phyloP scores from a whole-genome alignment of 2,113 vertebrate species.

The Tragelaphus strepsiceros region DNA sequence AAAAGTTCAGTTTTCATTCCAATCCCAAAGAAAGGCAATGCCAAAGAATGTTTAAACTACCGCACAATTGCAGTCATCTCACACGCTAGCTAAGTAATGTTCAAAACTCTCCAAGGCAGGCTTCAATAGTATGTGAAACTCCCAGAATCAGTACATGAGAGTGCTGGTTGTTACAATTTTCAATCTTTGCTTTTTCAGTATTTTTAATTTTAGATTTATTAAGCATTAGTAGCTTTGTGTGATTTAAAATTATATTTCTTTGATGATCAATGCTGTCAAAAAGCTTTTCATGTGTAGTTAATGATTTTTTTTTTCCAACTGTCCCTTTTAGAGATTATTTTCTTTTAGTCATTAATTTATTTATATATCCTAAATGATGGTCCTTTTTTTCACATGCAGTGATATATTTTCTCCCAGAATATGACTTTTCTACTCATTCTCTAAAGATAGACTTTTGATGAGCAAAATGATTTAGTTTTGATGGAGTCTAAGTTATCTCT shows the following conservation, averaged over 20 bases:
- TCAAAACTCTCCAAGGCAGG: background rate
- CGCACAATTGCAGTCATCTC: accelerated
- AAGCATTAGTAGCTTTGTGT: background rate
- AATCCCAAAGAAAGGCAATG: background rate
- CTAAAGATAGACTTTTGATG: background rate
- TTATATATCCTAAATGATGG: background rate
- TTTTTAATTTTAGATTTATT: background rate
- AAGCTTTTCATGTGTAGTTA: background rate
- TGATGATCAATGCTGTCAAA: background rate
- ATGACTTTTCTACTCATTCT: background rate
- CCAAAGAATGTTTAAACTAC: background rate
- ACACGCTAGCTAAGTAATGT: background rate
- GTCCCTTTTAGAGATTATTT: background rate
- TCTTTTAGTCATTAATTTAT: background rate
- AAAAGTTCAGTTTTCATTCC: background rate
- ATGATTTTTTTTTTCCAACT: background rate
- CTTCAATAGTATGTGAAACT: background rate
- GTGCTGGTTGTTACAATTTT: background rate
- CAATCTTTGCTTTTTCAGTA: background rate
- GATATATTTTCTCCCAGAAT: background rate
- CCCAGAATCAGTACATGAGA: background rate
- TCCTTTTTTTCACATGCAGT: background rate
- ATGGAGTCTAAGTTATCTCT: background rate
- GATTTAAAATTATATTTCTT: background rate
- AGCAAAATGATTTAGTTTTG: background rate